These are phyloP conservation scores for Peromyscus leucopus DNA, from an alignment of 2,113 vertebrate genomes.

Conservation along the genomic window DNA sequence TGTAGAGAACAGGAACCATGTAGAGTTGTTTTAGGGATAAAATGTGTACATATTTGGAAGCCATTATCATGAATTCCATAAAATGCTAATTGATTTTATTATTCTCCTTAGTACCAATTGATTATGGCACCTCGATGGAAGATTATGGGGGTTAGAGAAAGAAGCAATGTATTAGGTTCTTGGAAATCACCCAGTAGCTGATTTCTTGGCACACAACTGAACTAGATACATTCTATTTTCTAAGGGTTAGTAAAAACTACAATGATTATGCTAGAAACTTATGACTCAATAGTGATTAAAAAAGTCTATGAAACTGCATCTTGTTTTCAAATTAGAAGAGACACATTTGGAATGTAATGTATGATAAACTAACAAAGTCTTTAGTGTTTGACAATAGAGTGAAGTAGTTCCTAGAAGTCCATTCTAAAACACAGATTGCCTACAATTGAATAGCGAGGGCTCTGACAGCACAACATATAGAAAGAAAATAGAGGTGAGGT, in stretches of 20 bases:
- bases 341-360: neutral
- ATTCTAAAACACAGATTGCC: neutral
- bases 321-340: slow-evolving; percentile 36
- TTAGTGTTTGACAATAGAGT: neutral
- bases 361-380: neutral
- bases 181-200: neutral
- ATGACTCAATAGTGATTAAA: neutral
- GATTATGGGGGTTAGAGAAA: neutral
- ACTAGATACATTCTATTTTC: slow-evolving; percentile 35
- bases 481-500: neutral
- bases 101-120: neutral
- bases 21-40: neutral
- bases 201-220: neutral
- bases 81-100: neutral
- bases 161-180: neutral
- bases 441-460: neutral
- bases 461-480: neutral
- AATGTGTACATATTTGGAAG: neutral
- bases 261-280: slow-evolving; percentile 13
- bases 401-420: neutral
- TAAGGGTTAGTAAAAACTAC: slow-evolving; percentile 4
- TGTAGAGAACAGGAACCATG: neutral
- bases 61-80: neutral
- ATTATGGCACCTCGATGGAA: neutral
- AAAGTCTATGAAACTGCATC: slow-evolving; percentile 22